phyloP scores from a whole-genome alignment of 1,140 invertebrate species.

The Littorina saxatilis region DNA sequence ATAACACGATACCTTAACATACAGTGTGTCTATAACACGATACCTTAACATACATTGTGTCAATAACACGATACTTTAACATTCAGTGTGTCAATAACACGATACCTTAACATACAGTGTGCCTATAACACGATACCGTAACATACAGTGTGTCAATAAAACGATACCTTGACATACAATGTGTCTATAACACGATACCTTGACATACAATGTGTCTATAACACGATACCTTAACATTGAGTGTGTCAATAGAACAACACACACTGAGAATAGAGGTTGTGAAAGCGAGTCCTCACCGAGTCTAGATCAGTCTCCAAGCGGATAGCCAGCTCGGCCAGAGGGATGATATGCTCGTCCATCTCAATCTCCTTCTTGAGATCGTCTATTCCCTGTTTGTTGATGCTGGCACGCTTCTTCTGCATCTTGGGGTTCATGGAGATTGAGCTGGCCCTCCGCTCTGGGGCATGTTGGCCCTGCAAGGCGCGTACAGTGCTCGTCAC shows the following conservation, averaged over 20 bases:
- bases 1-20: too few relatives aligned
- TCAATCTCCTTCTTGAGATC: constrained; percentile 98
- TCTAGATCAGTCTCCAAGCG: constrained; percentile 96
- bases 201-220: too few relatives aligned
- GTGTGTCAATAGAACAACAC: not conserved
- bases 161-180: too few relatives aligned
- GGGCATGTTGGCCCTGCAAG: not conserved
- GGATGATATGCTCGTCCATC: constrained; percentile 98
- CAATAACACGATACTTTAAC: too few relatives aligned
- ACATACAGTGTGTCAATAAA: too few relatives aligned
- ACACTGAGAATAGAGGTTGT: not conserved
- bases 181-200: too few relatives aligned
- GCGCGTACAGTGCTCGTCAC: not conserved
- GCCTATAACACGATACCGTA: too few relatives aligned
- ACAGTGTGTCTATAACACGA: too few relatives aligned
- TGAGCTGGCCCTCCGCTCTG: not conserved
- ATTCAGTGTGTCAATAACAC: too few relatives aligned
- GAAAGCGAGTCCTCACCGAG: constrained; percentile 84
- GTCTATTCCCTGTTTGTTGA: constrained; percentile 89
- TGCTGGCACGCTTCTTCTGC: constrained; percentile 78
- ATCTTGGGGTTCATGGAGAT: not conserved
- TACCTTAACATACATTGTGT: too few relatives aligned
- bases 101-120: too few relatives aligned
- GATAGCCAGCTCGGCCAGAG: constrained; percentile 95
- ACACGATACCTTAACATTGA: too few relatives aligned